Base-by-base conservation (phyloP, 2,888 invertebrate genomes). In the Bombyx huttoni region DNA sequence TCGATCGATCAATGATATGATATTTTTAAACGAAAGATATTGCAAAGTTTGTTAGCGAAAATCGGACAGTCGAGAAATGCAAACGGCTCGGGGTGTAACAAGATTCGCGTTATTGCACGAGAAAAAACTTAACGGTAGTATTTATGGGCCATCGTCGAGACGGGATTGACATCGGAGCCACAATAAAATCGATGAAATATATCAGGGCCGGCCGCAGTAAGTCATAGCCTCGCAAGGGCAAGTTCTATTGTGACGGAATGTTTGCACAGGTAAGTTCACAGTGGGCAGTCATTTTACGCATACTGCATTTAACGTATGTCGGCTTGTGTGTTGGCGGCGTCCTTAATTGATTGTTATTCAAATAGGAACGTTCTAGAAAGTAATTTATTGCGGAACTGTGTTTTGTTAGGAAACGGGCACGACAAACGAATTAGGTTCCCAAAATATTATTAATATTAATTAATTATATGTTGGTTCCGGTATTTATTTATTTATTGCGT, bases 161-260 rank as follows among this genome's bases (percentile, higher is more conserved):
- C 86, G 69, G 67, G 75, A 82, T 82, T 86, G 87, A 87, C 88
- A 87, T 79, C 67, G 87, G 88, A 84, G 88, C 87, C 87, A 82
- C 76, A 86, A 88, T 88, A 88, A 88, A 88, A 86, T 87, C 84
- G 81, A 86, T 88, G 87, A 88, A 83, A 84, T 87, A 88, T 88
- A 79, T 76, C 73, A 75, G 78, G 81, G 82, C 73, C 76, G 73
- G 73, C 67, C 59, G 63, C 67, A 67, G 78, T 85, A 82, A 84
- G 70, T 85, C 84, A 83, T 78, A 77, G 78, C 60, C 65, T 51
- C 14, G 72, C 65, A 68, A 70, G 72, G 68, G 66, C 61, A 59
- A 65, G 61, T 58, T 61, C 76, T 75, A 73, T 78, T 77, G 77
- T 77, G 68, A 68, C 70, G 53, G 52, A 67, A 50, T 58, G 68